phyloP scores from a whole-genome alignment of 2,797 vertebrate genomes.

The Malacoraja senta region DNA sequence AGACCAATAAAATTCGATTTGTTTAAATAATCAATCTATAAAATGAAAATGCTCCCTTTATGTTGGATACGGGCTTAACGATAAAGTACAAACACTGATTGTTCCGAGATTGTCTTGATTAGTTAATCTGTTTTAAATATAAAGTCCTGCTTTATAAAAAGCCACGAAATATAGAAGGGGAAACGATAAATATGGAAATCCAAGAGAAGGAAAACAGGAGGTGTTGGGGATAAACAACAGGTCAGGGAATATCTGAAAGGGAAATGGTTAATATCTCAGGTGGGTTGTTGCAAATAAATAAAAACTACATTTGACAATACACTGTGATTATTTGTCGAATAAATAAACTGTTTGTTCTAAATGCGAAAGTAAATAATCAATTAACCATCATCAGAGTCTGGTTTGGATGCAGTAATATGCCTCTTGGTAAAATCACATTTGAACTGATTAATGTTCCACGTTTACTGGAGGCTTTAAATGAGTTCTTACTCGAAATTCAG shows the following conservation, averaged over 20 bases:
- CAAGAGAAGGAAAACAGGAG: not conserved
- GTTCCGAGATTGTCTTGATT: not conserved
- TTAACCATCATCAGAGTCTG: not conserved
- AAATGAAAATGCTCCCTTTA: not conserved
- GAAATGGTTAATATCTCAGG: not conserved
- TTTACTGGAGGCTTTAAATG: not conserved
- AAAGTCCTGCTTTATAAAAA: not conserved
- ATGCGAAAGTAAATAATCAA: not conserved
- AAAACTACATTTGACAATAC: not conserved
- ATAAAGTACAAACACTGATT: not conserved
- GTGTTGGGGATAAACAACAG: not conserved
- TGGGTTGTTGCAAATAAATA: not conserved
- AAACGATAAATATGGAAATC: not conserved
- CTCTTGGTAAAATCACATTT: not conserved
- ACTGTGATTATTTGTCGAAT: not conserved
- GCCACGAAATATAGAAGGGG: not conserved
- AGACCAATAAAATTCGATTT: slow-evolving; percentile 15
- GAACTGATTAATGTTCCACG: not conserved
- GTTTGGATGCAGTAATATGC: too few species aligned
- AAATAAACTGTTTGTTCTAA: not conserved
- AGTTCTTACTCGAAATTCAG: not conserved
- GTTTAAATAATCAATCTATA: not conserved
- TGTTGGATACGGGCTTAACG: not conserved
- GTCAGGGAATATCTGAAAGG: not conserved
- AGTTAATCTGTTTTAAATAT: not conserved